Evolutionary conservation across 1,140 invertebrate species (phyloP).

Genomic region (Episyrphus balteatus): DNA sequence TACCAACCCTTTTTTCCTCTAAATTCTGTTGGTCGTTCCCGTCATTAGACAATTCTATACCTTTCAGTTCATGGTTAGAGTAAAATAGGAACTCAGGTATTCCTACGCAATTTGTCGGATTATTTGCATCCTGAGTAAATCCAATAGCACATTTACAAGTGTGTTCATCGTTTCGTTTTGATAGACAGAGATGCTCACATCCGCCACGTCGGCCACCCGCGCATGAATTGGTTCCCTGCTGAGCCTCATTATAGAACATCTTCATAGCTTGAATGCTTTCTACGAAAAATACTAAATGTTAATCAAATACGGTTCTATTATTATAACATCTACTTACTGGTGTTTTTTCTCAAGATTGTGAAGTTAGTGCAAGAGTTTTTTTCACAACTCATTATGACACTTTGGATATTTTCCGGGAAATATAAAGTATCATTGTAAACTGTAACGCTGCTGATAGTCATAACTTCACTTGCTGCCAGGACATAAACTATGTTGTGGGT

Average conservation of each 20-base stretch:
- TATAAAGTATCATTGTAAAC: constrained; percentile 32
- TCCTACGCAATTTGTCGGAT: constrained; percentile 39
- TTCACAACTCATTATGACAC: constrained; percentile 31
- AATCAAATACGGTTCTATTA: no score
- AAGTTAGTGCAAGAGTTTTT: constrained; percentile 28
- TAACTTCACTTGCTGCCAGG: constrained; percentile 21
- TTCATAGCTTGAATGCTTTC: constrained; percentile 51
- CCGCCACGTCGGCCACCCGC: constrained; percentile 43
- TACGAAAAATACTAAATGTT: constrained; percentile 9
- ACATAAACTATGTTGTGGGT: constrained; percentile 32
- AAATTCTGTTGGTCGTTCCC: constrained; percentile 5
- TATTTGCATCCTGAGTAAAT: constrained; percentile 44
- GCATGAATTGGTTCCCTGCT: constrained; percentile 45
- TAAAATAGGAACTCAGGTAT: constrained; percentile 61
- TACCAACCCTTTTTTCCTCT: constrained; percentile 15
- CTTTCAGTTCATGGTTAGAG: constrained; percentile 66
- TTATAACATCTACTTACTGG: constrained; percentile 37
- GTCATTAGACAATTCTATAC: constrained; percentile 43
- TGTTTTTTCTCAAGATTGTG: constrained; percentile 40
- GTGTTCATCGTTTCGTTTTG: constrained; percentile 42
- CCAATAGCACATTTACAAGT: constrained; percentile 69
- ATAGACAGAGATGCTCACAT: constrained; percentile 72
- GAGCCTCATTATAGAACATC: constrained; percentile 56
- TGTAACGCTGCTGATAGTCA: constrained; percentile 27
- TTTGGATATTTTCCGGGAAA: constrained; percentile 32